These are phyloP conservation scores for Xenopus petersii DNA, from an alignment of 2,797 vertebrate genomes.

Conservation along the genomic window DNA sequence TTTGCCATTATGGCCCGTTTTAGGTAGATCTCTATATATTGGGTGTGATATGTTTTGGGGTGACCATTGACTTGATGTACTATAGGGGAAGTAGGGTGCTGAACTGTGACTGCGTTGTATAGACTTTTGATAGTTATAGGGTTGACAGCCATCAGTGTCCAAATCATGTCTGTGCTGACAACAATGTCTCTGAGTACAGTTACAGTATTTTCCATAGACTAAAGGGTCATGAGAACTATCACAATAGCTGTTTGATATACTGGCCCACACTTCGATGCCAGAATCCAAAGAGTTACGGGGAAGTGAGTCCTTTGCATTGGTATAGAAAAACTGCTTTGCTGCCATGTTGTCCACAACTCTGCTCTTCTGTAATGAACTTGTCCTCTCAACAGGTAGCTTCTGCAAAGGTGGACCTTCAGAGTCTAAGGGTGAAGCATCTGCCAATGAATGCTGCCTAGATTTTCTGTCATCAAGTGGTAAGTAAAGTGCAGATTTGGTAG, in stretches of 20 bases:
- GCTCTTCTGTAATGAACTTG: conserved; percentile 54
- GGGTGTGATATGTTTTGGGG: conserved; percentile 53
- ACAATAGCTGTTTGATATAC: conserved; percentile 54
- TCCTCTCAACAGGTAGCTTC: conserved; percentile 62
- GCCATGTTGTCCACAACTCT: conserved; percentile 60
- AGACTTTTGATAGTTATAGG: conserved; percentile 50
- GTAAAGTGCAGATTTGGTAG: conserved; percentile 51
- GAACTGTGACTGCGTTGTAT: conserved; percentile 38
- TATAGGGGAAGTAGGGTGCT: conserved; percentile 56
- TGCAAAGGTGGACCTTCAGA: conserved; percentile 60
- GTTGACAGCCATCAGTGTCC: conserved; percentile 57
- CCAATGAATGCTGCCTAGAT: conserved; percentile 54
- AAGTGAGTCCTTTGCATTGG: conserved; percentile 62
- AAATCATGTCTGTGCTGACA: conserved; percentile 51
- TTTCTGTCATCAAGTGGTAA: conserved; percentile 67
- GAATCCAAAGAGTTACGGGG: conserved; percentile 77
- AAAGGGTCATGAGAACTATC: conserved; percentile 59
- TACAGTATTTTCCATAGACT: conserved; percentile 34
- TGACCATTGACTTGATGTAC: conserved; percentile 42
- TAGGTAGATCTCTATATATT: conserved; percentile 18
- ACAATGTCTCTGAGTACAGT: conserved; percentile 30
- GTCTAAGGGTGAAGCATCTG: conserved; percentile 58
- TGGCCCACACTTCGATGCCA: conserved; percentile 77
- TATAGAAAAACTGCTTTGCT: conserved; percentile 48
- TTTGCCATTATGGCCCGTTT: conserved; percentile 52